A percentile compares a stretch with the other conserved stretches of the same genome.
Conservation (phyloP, 2,797 vertebrate species). For the Pogonophryne albipinna region DNA sequence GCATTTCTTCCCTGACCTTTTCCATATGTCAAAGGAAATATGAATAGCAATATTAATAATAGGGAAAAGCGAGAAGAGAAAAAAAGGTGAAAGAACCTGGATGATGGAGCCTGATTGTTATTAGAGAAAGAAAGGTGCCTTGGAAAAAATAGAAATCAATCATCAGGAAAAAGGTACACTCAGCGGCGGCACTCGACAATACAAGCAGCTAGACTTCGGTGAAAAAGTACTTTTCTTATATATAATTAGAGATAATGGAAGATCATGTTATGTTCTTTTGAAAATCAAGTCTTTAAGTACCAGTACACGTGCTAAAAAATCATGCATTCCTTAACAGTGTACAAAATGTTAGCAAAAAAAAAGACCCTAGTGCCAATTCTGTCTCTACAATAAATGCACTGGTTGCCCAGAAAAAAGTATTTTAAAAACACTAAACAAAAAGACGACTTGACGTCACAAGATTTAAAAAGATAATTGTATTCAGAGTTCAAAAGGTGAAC, state of each 20-base stretch:
- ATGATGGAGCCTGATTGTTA: slow-evolving; percentile 45
- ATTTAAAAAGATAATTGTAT: neutral
- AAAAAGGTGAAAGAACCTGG: neutral
- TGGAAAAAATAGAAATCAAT: slow-evolving; percentile 41
- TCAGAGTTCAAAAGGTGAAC: slow-evolving; percentile 4
- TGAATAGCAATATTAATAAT: slow-evolving; percentile 10
- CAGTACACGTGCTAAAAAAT: neutral
- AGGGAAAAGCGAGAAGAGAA: neutral
- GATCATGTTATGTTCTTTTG: slow-evolving; percentile 27
- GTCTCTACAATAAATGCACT: too few species aligned
- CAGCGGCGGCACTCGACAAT: slow-evolving; percentile 31
- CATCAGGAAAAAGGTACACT: slow-evolving; percentile 17
- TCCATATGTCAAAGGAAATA: slow-evolving; percentile 25
- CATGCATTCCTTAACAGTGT: neutral
- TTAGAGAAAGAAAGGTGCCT: slow-evolving; percentile 32
- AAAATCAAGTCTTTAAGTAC: slow-evolving; percentile 11
- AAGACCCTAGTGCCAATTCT: too few species aligned
- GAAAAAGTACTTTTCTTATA: neutral
- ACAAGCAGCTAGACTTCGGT: neutral
- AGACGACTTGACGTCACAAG: neutral
- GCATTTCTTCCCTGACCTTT: neutral
- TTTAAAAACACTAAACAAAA: too few species aligned
- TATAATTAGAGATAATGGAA: slow-evolving; percentile 13
- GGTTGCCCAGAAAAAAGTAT: too few species aligned
- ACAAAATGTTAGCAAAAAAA: neutral